phyloP scores from a whole-genome alignment of 2,113 vertebrate genomes.

The Sceloporus tristichus region DNA sequence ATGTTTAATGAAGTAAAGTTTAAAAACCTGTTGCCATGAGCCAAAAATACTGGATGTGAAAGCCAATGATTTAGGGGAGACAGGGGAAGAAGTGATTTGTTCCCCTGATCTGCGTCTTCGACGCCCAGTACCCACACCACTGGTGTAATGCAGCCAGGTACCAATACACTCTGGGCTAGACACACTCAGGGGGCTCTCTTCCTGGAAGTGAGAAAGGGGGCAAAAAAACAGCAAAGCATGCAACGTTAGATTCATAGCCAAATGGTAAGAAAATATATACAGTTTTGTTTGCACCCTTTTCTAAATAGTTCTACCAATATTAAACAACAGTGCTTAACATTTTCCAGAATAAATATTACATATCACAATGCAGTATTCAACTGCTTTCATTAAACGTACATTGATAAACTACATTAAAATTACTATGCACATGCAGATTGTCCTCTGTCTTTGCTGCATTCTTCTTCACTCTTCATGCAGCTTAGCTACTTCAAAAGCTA shows the following conservation, averaged over 20 bases:
- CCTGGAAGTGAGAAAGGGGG: slow-evolving; percentile 93
- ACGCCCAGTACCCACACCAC: slow-evolving; percentile 96
- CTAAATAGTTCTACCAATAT: slow-evolving; percentile 65
- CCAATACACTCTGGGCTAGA: slow-evolving; percentile 96
- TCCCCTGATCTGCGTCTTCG: slow-evolving; percentile 98
- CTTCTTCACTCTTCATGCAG: slow-evolving; percentile 40
- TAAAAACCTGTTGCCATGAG: slow-evolving; percentile 99
- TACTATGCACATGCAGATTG: slow-evolving; percentile 44
- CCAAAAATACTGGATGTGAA: slow-evolving; percentile 98
- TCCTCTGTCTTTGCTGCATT: slow-evolving; percentile 29
- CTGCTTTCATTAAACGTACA: slow-evolving; percentile 23
- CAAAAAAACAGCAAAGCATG: slow-evolving; percentile 90
- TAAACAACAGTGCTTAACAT: slow-evolving; percentile 56
- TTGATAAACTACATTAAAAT: slow-evolving; percentile 29
- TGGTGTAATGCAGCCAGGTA: slow-evolving; percentile 96
- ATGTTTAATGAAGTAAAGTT: slow-evolving; percentile 93
- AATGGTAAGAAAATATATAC: slow-evolving; percentile 81
- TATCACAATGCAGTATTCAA: not conserved
- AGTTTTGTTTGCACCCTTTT: slow-evolving; percentile 72
- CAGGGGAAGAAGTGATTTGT: slow-evolving; percentile 97
- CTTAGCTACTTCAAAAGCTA: slow-evolving; percentile 41
- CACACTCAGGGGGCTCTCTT: slow-evolving; percentile 97
- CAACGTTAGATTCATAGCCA: slow-evolving; percentile 91
- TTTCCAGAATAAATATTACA: slow-evolving; percentile 16
- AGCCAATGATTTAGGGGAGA: slow-evolving; percentile 98